A percentile compares a stretch with the other conserved stretches of the same genome.
Conservation (phyloP, 2,797 vertebrate genomes). For the Todus mexicanus region DNA sequence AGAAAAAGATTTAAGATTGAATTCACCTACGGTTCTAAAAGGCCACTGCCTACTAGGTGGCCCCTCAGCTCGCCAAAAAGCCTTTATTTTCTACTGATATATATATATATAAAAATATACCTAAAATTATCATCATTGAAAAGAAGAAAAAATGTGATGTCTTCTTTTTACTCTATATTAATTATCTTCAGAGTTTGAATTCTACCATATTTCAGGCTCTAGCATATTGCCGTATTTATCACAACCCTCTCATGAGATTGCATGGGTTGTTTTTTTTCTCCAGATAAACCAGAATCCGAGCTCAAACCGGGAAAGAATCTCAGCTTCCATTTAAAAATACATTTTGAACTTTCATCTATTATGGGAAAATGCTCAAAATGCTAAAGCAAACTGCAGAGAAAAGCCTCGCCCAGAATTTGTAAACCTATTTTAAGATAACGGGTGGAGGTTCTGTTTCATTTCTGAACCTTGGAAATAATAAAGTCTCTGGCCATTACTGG, state of each 20-base stretch:
- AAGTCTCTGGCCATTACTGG: background rate
- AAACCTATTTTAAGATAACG: background rate
- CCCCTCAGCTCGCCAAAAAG: background rate
- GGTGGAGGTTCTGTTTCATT: background rate
- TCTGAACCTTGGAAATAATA: background rate
- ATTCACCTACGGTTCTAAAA: background rate
- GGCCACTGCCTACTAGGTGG: background rate
- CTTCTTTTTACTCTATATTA: background rate
- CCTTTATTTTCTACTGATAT: background rate
- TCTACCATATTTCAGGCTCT: background rate
- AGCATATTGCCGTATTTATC: background rate
- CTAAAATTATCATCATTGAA: background rate
- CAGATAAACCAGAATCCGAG: background rate
- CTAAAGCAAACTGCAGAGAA: background rate
- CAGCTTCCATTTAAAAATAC: background rate
- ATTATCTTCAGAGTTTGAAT: background rate
- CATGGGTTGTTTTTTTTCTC: accelerated
- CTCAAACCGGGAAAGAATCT: background rate
- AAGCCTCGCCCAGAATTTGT: background rate
- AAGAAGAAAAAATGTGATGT: background rate
- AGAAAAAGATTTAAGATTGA: background rate
- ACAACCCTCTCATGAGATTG: background rate
- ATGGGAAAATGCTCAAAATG: background rate
- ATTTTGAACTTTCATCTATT: background rate
- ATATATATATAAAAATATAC: background rate